phyloP scores from a whole-genome alignment of 2,797 vertebrate genomes.

The Danionella dracula region DNA sequence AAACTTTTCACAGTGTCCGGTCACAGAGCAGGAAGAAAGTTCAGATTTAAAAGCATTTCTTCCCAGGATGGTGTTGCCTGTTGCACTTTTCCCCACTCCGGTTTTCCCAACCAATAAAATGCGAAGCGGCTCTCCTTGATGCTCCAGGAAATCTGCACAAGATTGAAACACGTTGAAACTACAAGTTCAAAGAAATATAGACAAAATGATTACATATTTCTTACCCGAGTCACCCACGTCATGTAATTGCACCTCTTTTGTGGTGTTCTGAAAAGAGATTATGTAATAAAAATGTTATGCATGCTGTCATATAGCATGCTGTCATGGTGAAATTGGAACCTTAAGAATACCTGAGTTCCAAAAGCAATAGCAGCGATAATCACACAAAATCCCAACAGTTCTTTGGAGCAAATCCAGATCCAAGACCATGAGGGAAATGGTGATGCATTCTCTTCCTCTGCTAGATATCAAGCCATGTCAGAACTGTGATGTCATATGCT shows the following conservation, averaged over 20 bases:
- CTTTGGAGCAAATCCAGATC: background rate
- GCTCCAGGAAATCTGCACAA: background rate
- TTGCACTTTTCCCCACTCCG: conserved; percentile 28
- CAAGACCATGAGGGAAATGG: background rate
- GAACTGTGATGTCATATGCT: no score
- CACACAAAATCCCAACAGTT: background rate
- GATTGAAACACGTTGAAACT: background rate
- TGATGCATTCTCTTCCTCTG: background rate
- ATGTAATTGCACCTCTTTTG: no score
- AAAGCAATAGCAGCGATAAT: background rate
- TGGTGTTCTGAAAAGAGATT: no score
- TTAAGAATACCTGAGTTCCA: background rate
- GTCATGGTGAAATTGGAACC: background rate
- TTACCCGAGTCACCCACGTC: no score
- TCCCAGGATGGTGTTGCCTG: conserved; percentile 22
- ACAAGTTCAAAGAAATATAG: background rate
- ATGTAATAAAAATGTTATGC: no score
- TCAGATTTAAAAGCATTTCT: conserved; percentile 4
- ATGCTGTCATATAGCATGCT: no score
- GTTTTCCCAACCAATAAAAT: conserved; percentile 27
- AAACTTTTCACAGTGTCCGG: background rate
- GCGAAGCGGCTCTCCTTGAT: background rate
- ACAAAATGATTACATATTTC: no score
- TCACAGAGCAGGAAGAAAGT: conserved; percentile 1
- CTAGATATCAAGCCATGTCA: background rate